Evolutionary conservation across 2,113 vertebrate genomes (phyloP).

Genomic region (Platycercus adscitus): DNA sequence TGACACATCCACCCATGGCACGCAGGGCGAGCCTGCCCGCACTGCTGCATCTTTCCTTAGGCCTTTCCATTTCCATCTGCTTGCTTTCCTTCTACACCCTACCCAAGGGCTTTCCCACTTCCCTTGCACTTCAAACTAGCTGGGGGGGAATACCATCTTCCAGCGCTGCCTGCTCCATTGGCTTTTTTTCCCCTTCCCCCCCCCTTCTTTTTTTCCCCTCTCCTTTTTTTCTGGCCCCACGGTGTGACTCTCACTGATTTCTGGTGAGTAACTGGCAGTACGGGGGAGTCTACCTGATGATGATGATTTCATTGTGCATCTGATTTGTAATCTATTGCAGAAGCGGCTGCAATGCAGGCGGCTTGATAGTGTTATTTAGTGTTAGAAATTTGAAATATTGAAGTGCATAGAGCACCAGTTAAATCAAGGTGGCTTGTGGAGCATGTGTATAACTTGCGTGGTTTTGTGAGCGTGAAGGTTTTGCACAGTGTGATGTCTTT

Average conservation of each 20-base stretch:
- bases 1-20: accelerated
- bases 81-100: background rate
- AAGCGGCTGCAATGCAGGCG: background rate
- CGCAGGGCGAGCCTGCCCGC: background rate
- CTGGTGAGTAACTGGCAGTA: background rate
- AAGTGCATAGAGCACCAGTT: background rate
- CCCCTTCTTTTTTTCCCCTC: no score
- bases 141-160: background rate
- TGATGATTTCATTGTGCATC: constrained; percentile 1
- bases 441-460: background rate
- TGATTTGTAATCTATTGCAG: background rate
- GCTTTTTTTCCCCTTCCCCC: no score
- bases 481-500: background rate
- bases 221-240: accelerated
- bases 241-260: background rate
- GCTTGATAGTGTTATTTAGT: background rate
- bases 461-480: background rate
- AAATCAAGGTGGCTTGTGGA: background rate
- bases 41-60: background rate
- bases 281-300: background rate
- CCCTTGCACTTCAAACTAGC: background rate
- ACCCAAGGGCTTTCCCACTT: background rate
- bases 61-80: background rate
- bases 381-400: background rate
- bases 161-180: background rate